Evolutionary conservation across 2,113 vertebrate genomes (phyloP), one percentile per base, ranked within the genome.

Genomic region (Percina caprodes): DNA sequence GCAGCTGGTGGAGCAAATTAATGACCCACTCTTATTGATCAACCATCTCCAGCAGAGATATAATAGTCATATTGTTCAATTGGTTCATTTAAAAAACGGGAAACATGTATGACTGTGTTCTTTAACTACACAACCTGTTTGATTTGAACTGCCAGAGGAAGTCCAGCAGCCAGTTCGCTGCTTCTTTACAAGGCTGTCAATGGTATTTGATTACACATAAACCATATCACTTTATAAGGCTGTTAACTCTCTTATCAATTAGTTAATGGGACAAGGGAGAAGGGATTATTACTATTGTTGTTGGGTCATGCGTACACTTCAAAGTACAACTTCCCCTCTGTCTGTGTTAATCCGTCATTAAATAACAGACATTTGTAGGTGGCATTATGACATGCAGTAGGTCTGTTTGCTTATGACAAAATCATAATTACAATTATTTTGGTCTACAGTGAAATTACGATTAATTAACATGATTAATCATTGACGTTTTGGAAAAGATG

Each of bases 161-260:
- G 61, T 18, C 14, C 11, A 61, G 77, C 16, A 2, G 61, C 61
- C 49, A 3, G 51, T 48, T 23, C n/a, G 33, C 75, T 26, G 77
- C 82, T 60, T 77, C 51, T 86, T 85, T 68, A 86, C 68, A 52
- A 70, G 69, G 63, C 71, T 42, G 71, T 74, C 80, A 10, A 45
- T 72, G 72, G 14, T n/a, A 26, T 84, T 74, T 84, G 82, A 85
- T 88, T 74, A 67, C 77, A 74, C 70, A 55, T 59, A 71, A 82
- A 69, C 33, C 30, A 55, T 24, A 59, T 71, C 61, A 30, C 56
- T 89, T 91, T 82, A 89, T 81, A 56, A 85, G 87, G 82, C 75
- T 33, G 87, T 85, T 88, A 85, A 60, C 68, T 83, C 73, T 14
- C 66, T 85, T 86, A 89, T 87, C 85, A 83, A 82, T 58, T 48